Percentiles rank a stretch among this genome's conserved stretches.
phyloP scores from a whole-genome alignment of 1,140 invertebrate genomes.

The Campodea augens region DNA sequence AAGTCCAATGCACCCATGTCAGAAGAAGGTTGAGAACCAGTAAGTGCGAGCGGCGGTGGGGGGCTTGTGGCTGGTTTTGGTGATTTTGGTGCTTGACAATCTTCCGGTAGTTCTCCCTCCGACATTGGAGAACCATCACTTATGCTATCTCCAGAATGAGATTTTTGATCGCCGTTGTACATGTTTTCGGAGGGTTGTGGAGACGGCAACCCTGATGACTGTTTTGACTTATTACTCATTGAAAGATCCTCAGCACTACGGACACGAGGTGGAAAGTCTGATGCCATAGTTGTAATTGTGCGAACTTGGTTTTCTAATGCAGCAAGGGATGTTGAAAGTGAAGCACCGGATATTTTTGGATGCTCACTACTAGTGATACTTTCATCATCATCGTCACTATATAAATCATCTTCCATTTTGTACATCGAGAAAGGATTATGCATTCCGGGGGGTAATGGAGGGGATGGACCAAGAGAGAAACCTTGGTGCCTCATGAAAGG shows the following conservation, averaged over 20 bases:
- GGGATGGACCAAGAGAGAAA: slow-evolving; percentile 22
- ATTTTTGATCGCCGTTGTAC: slow-evolving; percentile 10
- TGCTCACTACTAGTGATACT: slow-evolving; percentile 5
- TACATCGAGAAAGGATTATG: slow-evolving; percentile 13
- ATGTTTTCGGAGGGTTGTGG: slow-evolving; percentile 12
- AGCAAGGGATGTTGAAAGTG: slow-evolving; percentile 49
- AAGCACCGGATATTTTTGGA: slow-evolving; percentile 15
- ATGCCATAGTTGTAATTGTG: slow-evolving; percentile 39
- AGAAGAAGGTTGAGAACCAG: slow-evolving; percentile 27
- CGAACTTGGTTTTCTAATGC: slow-evolving; percentile 52
- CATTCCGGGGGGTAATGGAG: slow-evolving; percentile 31
- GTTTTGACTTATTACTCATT: slow-evolving; percentile 20
- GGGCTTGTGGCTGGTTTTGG: slow-evolving; percentile 21
- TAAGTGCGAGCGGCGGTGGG: slow-evolving; percentile 10
- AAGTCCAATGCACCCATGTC: slow-evolving; percentile 36
- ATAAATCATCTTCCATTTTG: slow-evolving; percentile 1
- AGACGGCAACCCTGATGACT: slow-evolving; percentile 29
- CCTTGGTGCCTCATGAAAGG: slow-evolving; percentile 22
- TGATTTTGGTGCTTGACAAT: slow-evolving; percentile 19
- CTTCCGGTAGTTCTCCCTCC: background rate
- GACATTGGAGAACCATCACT: slow-evolving; percentile 16
- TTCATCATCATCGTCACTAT: slow-evolving; percentile 10
- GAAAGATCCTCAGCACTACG: slow-evolving; percentile 24
- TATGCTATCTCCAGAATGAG: slow-evolving; percentile 13
- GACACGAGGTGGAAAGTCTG: slow-evolving; percentile 31